A percentile compares a stretch with the other conserved stretches of the same genome.
Conservation (phyloP, 2,797 vertebrate species). For the Mycteria americana region DNA sequence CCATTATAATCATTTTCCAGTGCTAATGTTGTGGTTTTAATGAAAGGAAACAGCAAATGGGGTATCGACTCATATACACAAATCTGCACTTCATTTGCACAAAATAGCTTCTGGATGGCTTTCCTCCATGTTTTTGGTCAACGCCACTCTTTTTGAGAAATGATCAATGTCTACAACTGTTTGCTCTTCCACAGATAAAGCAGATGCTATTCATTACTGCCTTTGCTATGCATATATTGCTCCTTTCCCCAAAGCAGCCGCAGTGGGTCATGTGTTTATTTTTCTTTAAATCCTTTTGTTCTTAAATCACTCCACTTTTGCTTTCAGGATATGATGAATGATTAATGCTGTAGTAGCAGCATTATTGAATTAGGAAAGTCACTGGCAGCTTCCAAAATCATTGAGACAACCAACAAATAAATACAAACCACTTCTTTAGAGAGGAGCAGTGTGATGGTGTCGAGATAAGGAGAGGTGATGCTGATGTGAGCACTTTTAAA, state of each 20-base stretch:
- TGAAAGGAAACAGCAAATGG: constrained; percentile 83
- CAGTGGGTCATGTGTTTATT: constrained; percentile 68
- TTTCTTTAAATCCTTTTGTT: constrained; percentile 72
- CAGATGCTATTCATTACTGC: constrained; percentile 89
- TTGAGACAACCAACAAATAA: constrained; percentile 48
- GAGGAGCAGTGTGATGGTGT: neutral
- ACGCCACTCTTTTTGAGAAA: constrained; percentile 67
- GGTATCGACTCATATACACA: constrained; percentile 76
- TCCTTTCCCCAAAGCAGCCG: constrained; percentile 59
- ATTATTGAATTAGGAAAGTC: constrained; percentile 49
- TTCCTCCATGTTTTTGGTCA: constrained; percentile 75
- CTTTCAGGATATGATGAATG: constrained; percentile 62
- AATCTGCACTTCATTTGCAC: constrained; percentile 88
- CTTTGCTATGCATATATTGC: constrained; percentile 69
- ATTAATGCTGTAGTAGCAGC: constrained; percentile 51
- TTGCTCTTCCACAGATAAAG: constrained; percentile 84
- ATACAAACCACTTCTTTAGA: constrained; percentile 32
- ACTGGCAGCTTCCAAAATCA: constrained; percentile 43
- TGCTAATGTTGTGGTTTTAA: constrained; percentile 82
- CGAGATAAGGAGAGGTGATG: neutral
- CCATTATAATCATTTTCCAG: constrained; percentile 82
- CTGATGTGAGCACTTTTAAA: neutral
- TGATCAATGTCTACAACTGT: constrained; percentile 83
- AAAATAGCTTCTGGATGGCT: constrained; percentile 79
- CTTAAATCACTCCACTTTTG: constrained; percentile 54